Evolutionary conservation across 2,888 invertebrate genomes (phyloP).

Genomic region (Schizotus pectinicornis): DNA sequence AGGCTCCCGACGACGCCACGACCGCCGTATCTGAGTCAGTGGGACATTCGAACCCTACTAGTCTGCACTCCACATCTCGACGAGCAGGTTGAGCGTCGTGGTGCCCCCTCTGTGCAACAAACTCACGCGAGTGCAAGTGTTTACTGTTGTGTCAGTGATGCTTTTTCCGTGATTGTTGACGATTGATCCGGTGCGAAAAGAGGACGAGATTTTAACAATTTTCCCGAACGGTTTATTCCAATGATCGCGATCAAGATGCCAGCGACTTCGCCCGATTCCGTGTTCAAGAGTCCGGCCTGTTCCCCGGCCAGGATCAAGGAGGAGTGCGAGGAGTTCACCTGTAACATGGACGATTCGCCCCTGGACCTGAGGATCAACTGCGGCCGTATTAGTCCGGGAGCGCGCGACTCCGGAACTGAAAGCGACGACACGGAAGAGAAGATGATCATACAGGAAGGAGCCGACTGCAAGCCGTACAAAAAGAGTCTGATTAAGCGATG

Average conservation of each 20-base stretch:
- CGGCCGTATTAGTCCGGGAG: slow-evolving; percentile 59
- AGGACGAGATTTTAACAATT: background rate
- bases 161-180: background rate
- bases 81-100: slow-evolving; percentile 29
- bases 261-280: slow-evolving; percentile 37
- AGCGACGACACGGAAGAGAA: slow-evolving; percentile 79
- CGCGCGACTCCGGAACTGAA: slow-evolving; percentile 73
- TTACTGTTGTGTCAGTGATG: slow-evolving; percentile 3
- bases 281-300: slow-evolving; percentile 33
- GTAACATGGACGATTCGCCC: slow-evolving; percentile 58
- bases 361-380: slow-evolving; percentile 77
- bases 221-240: slow-evolving; percentile 2
- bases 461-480: slow-evolving; percentile 75
- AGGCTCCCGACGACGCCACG: slow-evolving; percentile 62
- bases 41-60: slow-evolving; percentile 56
- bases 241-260: slow-evolving; percentile 47
- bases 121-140: slow-evolving; percentile 28
- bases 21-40: slow-evolving; percentile 71
- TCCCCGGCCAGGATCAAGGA: slow-evolving; percentile 43
- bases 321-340: slow-evolving; percentile 56
- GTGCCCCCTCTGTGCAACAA: slow-evolving; percentile 10
- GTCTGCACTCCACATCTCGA: slow-evolving; percentile 37
- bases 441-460: slow-evolving; percentile 60
- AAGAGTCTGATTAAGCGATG: slow-evolving; percentile 93
- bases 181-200: background rate